Evolutionary conservation across 1,140 invertebrate species (phyloP), one percentile per base, ranked within the genome.

Genomic region (Chionoecetes opilio): DNA sequence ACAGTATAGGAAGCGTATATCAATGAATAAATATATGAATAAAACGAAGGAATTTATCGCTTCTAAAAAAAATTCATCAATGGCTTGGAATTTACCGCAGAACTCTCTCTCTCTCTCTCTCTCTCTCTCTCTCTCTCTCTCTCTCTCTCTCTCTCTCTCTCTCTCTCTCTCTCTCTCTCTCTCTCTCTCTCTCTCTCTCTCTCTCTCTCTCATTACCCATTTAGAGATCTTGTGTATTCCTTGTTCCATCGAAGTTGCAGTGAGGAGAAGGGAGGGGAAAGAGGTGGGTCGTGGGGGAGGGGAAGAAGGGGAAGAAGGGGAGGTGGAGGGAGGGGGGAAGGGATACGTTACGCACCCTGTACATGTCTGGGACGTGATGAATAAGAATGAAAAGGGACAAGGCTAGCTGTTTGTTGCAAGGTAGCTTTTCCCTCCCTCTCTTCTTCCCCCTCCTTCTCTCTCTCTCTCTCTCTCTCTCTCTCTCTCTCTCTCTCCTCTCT

Each of bases 181-280:
- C 63, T 32, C 38, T 26, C 34, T 90, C 34, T 91, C 82, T 82
- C 46, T 35, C 37, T 41, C 87, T 63, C n/a, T 37, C 21, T 84
- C 31, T 34, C 53, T 91, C 38, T 63, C 32, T n/a, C 26, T 75
- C 46, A 32, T 75, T 37, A 29, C 21, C 75, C 38, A 95, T 96
- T n/a, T 95, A 96, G 96, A 63, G 98, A 98, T 97, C 97, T 98
- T 96, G 98, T 98, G 17, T 98, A 98, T 94, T 98, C 98, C 96
- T 98, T 98, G 96, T 97, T 98, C 0, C 98, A 98, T 84, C 87
- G n/a, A 75, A 21, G 63, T 26, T 75, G 63, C 63, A 75, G 63
- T n/a, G 63, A 75, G 63, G 9, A 53, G 46, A 53, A 17, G 46
- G 21, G 46, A 53, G 46, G 46, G 46, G 0, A 53, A 17, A 53